Evolutionary conservation across 2,113 vertebrate species (phyloP), one percentile per base, ranked within the genome.

Genomic region (Steatornis caripensis): DNA sequence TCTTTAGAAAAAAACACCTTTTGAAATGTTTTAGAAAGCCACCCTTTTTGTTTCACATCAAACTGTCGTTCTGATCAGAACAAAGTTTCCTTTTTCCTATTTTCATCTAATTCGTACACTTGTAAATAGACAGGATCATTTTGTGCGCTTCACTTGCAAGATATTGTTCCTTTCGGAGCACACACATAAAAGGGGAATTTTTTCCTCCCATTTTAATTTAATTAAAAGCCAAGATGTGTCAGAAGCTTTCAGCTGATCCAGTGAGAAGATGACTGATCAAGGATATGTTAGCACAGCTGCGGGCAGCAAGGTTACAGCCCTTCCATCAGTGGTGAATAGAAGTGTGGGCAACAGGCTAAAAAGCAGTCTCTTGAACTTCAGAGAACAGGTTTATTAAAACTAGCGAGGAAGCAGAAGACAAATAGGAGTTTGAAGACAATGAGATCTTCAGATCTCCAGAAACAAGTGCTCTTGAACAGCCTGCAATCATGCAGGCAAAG

Each of bases 191-290:
- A 97, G 92, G 49, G 34, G 87, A 89, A 66, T 61, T 86, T 93
- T 95, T 86, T 43, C 88, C 65, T 96, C 95, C 91, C 60, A 65
- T 94, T 95, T 95, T 97, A 98, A 96, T 98, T 98, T 96, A 96
- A 98, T 98, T 98, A 97, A 98, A 97, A 97, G 57, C 81, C 74
- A 92, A 89, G 85, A 93, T 92, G 72, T 72, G 70, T 90, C 39
- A 4, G 74, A 95, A 75, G 87, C 92, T 98, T 98, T 97, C 91
- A 97, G 76, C 46, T 91, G 71, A 96, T 96, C 76, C 91, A 88
- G 55, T 93, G 89, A 97, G 97, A 98, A 97, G 83, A 97, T 90
- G 89, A 74, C 83, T 79, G 92, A 96, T 96, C 43, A 86, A 78
- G 30, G 89, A 86, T 89, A 54, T 95, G 89, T 95, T 96, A 96